Evolutionary conservation across 2,888 invertebrate genomes (phyloP), one percentile per base, ranked within the genome.

Genomic region (Listrodromus nycthemerus): DNA sequence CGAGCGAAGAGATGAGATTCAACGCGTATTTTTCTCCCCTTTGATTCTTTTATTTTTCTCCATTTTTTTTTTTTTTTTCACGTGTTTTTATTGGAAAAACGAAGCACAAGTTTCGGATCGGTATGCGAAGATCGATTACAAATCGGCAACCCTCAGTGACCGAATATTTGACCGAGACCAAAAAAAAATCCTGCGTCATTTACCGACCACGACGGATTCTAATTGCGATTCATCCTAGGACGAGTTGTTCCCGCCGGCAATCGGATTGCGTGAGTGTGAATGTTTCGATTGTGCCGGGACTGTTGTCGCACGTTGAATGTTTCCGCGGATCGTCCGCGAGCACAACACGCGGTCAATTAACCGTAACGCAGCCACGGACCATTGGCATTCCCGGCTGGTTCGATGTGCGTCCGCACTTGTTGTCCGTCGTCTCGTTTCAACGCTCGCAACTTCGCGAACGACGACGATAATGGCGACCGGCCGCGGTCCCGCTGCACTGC

Each of bases 321-420:
- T 74, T 74, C 33, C 65, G 74, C 58, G 67, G 67, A 80, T 80
- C 67, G 80, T 80, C 80, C 67, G 33, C 24, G 55, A 13, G 73
- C 74, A 74, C 67, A 81, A 81, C 81, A 55, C 75, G 69, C 69
- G 75, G 69, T 75, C 69, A 81, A 75, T 81, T 81, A 76, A 21
- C 61, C 45, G 69, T 48, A n/a, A 37, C 5, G 13, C n/a, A 19
- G 79, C 63, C 65, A 79, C 55, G 67, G 75, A 61, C 33, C 27
- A 83, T 83, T 71, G 71, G 79, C 65, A 83, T 83, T 80, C 80
- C n/a, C 79, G 61, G 58, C 71, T 79, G 70, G 70, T 76, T 50
- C 55, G 24, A 65, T 81, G 73, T 74, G 78, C 75, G 66, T 41
- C 45, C 52, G 58, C 33, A 61, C 27, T 55, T 78, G 74, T 69